These are phyloP conservation scores for Fratercula arctica DNA, from an alignment of 2,797 vertebrate genomes.

Conservation along the genomic window DNA sequence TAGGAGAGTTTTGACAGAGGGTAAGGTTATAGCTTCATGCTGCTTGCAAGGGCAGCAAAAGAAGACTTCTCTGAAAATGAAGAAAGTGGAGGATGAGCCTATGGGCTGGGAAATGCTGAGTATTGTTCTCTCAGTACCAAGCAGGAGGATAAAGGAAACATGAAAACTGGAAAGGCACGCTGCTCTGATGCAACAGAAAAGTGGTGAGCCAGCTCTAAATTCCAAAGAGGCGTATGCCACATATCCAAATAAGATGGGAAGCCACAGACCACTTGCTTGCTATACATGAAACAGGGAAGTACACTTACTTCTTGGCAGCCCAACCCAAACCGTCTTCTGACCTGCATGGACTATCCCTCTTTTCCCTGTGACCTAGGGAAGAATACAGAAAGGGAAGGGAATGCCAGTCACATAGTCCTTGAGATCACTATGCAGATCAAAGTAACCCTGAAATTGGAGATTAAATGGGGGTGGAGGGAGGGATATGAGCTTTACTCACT, in stretches of 20 bases:
- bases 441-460: background rate
- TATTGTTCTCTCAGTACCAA: background rate
- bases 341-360: conserved; percentile 35
- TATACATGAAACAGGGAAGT: background rate
- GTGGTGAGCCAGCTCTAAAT: background rate
- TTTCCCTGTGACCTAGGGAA: conserved; percentile 50
- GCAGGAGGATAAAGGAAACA: background rate
- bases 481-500: background rate
- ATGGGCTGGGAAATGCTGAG: background rate
- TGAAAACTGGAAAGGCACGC: background rate
- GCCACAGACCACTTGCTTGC: background rate
- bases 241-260: background rate
- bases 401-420: background rate
- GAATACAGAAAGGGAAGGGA: background rate
- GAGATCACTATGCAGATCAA: background rate
- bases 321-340: conserved; percentile 61
- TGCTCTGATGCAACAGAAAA: background rate
- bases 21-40: background rate
- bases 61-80: background rate
- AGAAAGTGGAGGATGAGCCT: background rate
- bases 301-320: conserved; percentile 48
- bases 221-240: background rate
- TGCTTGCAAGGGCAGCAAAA: background rate
- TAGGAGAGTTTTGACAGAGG: background rate
- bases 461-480: rapidly evolving